Evolutionary conservation across 1,140 invertebrate species (phyloP), one percentile per base, ranked within the genome.

Genomic region (Helicorthomorpha holstii): DNA sequence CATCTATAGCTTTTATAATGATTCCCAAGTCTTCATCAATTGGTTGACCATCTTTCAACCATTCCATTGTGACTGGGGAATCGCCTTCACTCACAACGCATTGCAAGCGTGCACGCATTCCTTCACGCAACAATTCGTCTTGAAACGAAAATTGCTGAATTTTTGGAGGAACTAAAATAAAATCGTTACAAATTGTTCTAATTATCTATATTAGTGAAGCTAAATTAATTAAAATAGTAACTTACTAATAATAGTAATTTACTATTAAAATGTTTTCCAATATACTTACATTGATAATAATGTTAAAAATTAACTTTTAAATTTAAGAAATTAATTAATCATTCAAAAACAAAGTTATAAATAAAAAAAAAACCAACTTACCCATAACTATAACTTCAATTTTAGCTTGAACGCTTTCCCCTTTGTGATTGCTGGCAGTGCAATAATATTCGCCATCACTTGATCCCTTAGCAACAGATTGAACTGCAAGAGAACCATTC

Each of bases 101-200:
- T 1, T 66, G 64, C n/a, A 73, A 58, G 2, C 63, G 63, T 4
- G 67, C 63, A 44, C 70, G 59, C 50, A 70, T 65, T 3, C 67
- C 69, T 60, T 68, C 65, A 46, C 44, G 44, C 44, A 73, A 60
- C 42, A 70, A 66, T 54, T 69, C 66, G 53, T 73, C 72, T 46
- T 74, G 74, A 57, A 78, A 76, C 50, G 68, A 64, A 61, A 79
- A 77, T 53, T 75, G 74, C 53, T 71, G 68, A 55, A 78, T 69
- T 63, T 71, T 70, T 50, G 76, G 75, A 55, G 70, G 67, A 49
- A 77, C 76, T 78, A 70, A 52, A 75, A 26, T 45, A 44, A 46
- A 7, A 22, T 10, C 44, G 21, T 22, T 46, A 22, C 4, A 49
- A 27, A 7, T 27, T 10, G 24, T 49, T 24, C 24, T 26, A 24